phyloP scores from a whole-genome alignment of 2,888 invertebrate species.

The Aleiodes testaceus region DNA sequence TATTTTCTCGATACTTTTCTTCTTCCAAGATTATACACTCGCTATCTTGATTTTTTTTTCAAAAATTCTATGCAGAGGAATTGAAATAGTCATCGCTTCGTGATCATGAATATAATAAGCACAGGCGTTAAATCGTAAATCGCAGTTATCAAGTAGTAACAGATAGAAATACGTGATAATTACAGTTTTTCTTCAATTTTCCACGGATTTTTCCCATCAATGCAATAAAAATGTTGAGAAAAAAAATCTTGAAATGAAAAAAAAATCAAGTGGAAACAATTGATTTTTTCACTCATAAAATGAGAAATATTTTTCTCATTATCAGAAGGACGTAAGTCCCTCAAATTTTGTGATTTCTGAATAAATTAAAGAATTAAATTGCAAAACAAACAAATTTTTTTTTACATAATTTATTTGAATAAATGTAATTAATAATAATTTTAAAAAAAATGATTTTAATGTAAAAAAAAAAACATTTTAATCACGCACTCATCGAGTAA shows the following conservation, averaged over 20 bases:
- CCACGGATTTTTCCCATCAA: not conserved
- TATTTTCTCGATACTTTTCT: not conserved
- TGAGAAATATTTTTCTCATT: not conserved
- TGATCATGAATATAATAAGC: not conserved
- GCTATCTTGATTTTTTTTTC: not conserved
- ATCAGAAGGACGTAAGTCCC: no score
- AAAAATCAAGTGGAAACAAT: not conserved
- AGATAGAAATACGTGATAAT: slow-evolving; percentile 13
- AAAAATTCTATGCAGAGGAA: not conserved
- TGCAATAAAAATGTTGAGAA: not conserved
- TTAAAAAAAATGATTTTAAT: no score
- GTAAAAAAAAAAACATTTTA: slow-evolving; percentile 65
- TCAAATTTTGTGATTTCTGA: no score
- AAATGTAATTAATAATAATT: no score
- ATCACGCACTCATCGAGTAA: slow-evolving; percentile 58
- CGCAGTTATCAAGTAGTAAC: slow-evolving; percentile 13
- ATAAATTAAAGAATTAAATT: no score
- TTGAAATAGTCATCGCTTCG: not conserved
- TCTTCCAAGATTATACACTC: not conserved
- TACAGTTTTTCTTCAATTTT: slow-evolving; percentile 1
- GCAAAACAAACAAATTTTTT: no score
- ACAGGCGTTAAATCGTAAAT: slow-evolving; percentile 9
- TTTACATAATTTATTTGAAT: no score
- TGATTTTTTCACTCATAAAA: not conserved
- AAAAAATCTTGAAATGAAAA: no score